Evolutionary conservation across 2,888 invertebrate genomes (phyloP).

Genomic region (Eumerus sabulonum): DNA sequence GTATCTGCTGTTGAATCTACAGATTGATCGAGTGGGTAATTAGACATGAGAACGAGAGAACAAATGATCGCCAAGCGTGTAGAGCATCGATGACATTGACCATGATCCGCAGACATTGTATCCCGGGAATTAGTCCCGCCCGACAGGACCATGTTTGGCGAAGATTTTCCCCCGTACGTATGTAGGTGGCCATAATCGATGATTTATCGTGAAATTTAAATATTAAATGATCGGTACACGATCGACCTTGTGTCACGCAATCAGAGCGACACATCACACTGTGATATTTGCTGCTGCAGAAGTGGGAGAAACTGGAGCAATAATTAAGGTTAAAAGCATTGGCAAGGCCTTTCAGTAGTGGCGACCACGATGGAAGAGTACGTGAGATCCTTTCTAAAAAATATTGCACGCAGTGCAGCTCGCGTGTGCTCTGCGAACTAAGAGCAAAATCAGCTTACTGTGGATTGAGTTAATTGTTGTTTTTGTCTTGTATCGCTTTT

Average conservation of each 20-base stretch:
- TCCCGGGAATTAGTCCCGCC: not conserved
- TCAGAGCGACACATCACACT: slow-evolving; percentile 17
- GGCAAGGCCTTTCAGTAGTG: slow-evolving; percentile 52
- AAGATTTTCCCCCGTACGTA: slow-evolving; percentile 39
- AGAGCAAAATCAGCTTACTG: slow-evolving; percentile 11
- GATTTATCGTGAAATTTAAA: slow-evolving; percentile 67
- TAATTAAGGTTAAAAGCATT: slow-evolving; percentile 67
- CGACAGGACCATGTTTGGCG: slow-evolving; percentile 58
- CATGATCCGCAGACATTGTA: slow-evolving; percentile 33
- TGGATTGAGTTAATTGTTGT: not conserved
- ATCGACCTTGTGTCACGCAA: slow-evolving; percentile 68
- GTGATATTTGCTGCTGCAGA: slow-evolving; percentile 6
- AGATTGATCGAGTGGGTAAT: slow-evolving; percentile 64
- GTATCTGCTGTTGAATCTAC: slow-evolving; percentile 44
- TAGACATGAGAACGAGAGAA: slow-evolving; percentile 40
- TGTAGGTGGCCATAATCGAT: slow-evolving; percentile 66
- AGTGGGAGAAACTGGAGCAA: slow-evolving; percentile 61
- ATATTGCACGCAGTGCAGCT: not conserved
- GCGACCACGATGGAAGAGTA: slow-evolving; percentile 1
- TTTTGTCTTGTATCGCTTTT: no score
- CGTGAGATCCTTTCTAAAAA: slow-evolving; percentile 62
- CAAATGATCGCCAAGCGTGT: no score
- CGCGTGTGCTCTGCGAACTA: slow-evolving; percentile 16
- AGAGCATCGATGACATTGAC: slow-evolving; percentile 24
- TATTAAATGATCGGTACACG: slow-evolving; percentile 66